A percentile compares a stretch with the other conserved stretches of the same genome.
These are phyloP conservation scores for Neopelma chrysocephalum DNA, from an alignment of 2,797 vertebrate genomes.

Conservation along the genomic window DNA sequence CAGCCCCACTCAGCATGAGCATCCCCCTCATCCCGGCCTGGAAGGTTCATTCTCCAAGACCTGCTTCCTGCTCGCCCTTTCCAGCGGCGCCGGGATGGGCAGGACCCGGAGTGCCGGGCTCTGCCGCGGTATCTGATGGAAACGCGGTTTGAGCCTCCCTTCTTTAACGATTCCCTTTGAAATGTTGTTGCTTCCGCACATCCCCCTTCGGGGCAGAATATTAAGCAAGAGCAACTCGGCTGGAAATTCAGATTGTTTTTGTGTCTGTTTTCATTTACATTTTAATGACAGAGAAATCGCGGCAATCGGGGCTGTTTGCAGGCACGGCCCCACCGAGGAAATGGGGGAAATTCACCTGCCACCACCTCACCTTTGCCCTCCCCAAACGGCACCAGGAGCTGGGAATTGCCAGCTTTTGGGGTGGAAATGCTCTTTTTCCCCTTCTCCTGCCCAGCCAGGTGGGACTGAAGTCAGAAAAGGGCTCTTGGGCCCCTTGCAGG, in stretches of 20 bases:
- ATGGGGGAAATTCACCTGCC: neutral
- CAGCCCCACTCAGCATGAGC: fast-evolving
- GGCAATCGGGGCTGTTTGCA: constrained; percentile 14
- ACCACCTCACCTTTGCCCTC: neutral
- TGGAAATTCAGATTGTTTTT: constrained; percentile 72
- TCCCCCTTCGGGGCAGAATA: constrained; percentile 69
- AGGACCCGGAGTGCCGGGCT: neutral
- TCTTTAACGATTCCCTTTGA: constrained; percentile 73
- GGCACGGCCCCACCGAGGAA: neutral
- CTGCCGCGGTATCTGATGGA: constrained; percentile 32
- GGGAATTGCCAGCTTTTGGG: neutral
- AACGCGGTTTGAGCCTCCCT: constrained; percentile 49
- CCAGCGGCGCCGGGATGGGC: neutral
- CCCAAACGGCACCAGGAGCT: neutral
- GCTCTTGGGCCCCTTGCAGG: neutral
- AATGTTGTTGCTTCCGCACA: constrained; percentile 64
- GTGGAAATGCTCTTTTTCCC: neutral
- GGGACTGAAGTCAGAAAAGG: neutral
- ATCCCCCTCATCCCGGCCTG: neutral
- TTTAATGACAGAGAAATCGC: constrained; percentile 53
- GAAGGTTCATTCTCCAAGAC: neutral
- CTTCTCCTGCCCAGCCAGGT: neutral
- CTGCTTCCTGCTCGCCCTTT: neutral
- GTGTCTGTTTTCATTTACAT: constrained; percentile 71
- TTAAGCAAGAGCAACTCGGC: constrained; percentile 71